Percentiles rank a stretch among this genome's conserved stretches.
These are phyloP conservation scores for Idaea aversata DNA, from an alignment of 2,888 invertebrate species.

Conservation along the genomic window DNA sequence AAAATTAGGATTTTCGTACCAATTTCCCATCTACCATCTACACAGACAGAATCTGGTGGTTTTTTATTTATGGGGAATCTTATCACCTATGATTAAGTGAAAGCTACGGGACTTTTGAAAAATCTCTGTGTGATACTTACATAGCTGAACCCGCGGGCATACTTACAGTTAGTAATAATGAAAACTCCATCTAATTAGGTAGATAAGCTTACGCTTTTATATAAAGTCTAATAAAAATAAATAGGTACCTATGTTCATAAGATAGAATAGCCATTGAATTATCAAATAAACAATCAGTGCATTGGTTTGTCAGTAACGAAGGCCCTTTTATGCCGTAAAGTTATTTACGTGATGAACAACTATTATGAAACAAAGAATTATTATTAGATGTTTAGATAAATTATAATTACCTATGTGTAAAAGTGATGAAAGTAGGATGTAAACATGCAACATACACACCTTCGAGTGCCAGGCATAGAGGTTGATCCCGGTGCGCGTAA, in stretches of 20 bases:
- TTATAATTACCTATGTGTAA: neutral
- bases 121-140: no score
- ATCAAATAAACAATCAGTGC: neutral
- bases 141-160: no score
- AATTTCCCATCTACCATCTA: no score
- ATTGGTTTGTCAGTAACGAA: constrained; percentile 5
- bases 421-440: constrained; percentile 11
- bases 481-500: constrained; percentile 69
- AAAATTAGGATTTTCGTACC: no score
- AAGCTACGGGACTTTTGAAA: no score
- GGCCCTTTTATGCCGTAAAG: constrained; percentile 30
- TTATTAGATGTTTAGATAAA: neutral
- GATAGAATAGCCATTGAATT: neutral
- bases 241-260: neutral
- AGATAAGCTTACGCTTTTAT: no score
- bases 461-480: constrained; percentile 71
- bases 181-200: neutral
- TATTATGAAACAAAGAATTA: constrained; percentile 20
- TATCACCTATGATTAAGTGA: no score
- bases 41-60: no score
- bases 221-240: neutral
- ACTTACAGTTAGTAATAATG: neutral
- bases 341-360: constrained; percentile 24
- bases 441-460: constrained; percentile 49
- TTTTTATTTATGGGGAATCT: no score